Evolutionary conservation across 2,113 vertebrate genomes (phyloP), one percentile per base, ranked within the genome.

Genomic region (Stegastes partitus): DNA sequence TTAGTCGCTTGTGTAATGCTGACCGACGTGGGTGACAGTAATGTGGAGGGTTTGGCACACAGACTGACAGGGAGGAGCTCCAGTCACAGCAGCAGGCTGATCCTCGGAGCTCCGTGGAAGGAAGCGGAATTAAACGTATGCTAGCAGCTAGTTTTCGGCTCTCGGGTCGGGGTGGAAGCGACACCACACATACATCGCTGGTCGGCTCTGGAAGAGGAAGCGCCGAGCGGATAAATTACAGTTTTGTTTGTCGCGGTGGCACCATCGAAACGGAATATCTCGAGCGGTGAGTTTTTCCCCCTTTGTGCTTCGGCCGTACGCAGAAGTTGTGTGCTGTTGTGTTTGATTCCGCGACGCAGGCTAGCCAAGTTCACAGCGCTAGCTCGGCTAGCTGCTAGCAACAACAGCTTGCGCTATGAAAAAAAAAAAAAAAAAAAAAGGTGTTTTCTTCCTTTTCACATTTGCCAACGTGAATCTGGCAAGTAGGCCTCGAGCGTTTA

Each of bases 61-160:
- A 82, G 23, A 56, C 21, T 62, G 82, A 68, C 81, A 54, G 80
- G 91, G 91, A 68, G 90, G 84, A 72, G 91, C 77, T 85, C 61
- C 77, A 51, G 39, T 66, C 71, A 53, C 74, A 76, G 57, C 76
- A 72, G 71, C 51, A 25, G 67, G 57, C 49, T 42, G 57, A 83
- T 68, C 76, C 79, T 82, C 75, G 64, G 88, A 44, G 68, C 47
- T 9, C 81, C n/a, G 77, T 56, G 85, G 84, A 76, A 92, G 93
- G 93, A 94, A 94, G 88, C 94, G 94, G 93, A 94, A 94, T 87
- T 8, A 62, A 84, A 68, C 83, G 87, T 67, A 62, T 81, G 90
- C 90, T 91, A 88, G 76, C 18, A 77, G 92, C 87, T 89, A 74
- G 78, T 67, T 83, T 78, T n/a, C 31, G 75, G 79, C 86, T 91